phyloP scores from a whole-genome alignment of 2,113 vertebrate genomes.

The Odocoileus virginianus region DNA sequence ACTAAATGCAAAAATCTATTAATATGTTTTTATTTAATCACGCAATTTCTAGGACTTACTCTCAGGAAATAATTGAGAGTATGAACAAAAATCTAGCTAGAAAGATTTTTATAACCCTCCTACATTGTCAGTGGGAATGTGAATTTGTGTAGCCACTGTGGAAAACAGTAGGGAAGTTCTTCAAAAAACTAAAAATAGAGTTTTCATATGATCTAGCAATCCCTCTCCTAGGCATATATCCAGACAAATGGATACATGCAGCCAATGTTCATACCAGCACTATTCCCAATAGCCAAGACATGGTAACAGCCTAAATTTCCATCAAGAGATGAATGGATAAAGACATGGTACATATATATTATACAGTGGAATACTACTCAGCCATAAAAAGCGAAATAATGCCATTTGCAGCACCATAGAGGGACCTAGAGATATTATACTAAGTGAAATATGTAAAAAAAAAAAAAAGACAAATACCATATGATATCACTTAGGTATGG shows the following conservation, averaged over 20 bases:
- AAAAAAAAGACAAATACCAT: not conserved
- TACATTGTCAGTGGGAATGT: not conserved
- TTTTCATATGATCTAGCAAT: not conserved
- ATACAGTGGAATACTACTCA: not conserved
- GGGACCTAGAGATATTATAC: not conserved
- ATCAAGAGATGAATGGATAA: not conserved
- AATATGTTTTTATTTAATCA: not conserved
- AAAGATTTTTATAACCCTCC: not conserved
- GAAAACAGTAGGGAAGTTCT: not conserved
- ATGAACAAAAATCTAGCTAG: not conserved
- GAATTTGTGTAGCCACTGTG: not conserved
- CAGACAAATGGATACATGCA: not conserved
- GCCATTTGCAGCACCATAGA: not conserved
- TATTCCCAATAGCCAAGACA: not conserved
- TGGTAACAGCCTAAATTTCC: not conserved
- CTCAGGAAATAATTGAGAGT: not conserved
- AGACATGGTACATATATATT: not conserved
- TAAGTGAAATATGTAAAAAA: not conserved
- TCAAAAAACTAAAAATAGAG: not conserved
- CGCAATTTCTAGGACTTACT: not conserved
- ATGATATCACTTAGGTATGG: not conserved
- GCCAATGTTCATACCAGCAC: not conserved
- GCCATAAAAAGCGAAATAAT: not conserved
- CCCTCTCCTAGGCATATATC: not conserved
- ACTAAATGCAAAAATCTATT: not conserved